Percentiles rank a stretch among this genome's conserved stretches.
Evolutionary conservation across 2,113 vertebrate species (phyloP).

Genomic region (Cryptotis parvus): DNA sequence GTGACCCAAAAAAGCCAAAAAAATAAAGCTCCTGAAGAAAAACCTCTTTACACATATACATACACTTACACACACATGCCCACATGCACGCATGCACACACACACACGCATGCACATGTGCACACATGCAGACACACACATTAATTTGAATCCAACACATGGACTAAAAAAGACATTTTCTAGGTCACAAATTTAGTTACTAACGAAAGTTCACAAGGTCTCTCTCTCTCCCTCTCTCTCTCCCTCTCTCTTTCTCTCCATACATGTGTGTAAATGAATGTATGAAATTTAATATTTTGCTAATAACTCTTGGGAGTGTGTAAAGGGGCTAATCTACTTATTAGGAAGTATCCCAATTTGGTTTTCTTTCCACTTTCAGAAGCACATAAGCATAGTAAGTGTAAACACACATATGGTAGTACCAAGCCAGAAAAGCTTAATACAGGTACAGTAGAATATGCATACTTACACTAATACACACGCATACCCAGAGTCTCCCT

Average conservation of each 20-base stretch:
- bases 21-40: too few species aligned
- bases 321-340: constrained; percentile 41
- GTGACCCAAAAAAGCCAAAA: too few species aligned
- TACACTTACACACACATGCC: background rate
- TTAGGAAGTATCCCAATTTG: constrained; percentile 21
- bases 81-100: background rate
- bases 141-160: constrained; percentile 12
- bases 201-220: background rate
- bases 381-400: constrained; percentile 28
- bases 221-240: too few species aligned
- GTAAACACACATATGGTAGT: constrained; percentile 46
- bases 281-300: constrained; percentile 55
- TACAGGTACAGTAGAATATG: constrained; percentile 52
- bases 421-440: constrained; percentile 71
- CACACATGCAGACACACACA: background rate
- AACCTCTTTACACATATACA: too few species aligned
- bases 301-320: constrained; percentile 34
- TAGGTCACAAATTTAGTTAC: constrained; percentile 60
- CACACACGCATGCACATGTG: too few species aligned
- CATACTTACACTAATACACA: background rate
- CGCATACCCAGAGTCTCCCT: constrained; percentile 5
- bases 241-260: too few species aligned
- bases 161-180: background rate
- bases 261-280: background rate
- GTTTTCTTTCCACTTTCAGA: constrained; percentile 60